A percentile compares a stretch with the other conserved stretches of the same genome.
Conservation (phyloP, 2,113 vertebrate genomes). For the Pomatorhinus ruficollis region DNA sequence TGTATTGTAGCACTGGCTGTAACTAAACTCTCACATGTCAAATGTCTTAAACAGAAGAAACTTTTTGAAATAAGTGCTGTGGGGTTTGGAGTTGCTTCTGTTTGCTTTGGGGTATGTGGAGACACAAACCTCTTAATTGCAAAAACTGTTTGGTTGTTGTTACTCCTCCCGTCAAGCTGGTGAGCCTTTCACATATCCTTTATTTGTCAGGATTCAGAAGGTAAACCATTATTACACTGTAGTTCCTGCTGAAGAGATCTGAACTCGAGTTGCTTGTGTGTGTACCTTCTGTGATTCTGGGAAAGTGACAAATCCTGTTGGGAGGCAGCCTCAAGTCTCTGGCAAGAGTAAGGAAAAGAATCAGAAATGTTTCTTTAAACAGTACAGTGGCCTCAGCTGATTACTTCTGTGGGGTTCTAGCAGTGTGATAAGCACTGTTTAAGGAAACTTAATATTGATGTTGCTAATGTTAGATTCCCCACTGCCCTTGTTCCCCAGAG, state of each 20-base stretch:
- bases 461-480: not conserved
- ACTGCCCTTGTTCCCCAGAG: not conserved
- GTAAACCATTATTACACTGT: not conserved
- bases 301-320: not conserved
- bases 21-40: not conserved
- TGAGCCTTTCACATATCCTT: not conserved
- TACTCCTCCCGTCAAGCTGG: not conserved
- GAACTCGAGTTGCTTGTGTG: not conserved
- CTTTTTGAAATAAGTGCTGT: not conserved
- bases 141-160: not conserved
- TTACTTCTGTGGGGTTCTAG: not conserved
- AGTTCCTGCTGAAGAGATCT: not conserved
- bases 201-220: not conserved
- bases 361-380: not conserved
- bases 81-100: not conserved
- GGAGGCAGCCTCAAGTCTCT: not conserved
- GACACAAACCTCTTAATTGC: not conserved
- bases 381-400: not conserved
- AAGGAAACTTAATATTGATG: not conserved
- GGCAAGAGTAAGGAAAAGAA: not conserved
- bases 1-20: not conserved
- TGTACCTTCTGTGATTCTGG: not conserved
- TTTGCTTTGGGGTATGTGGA: not conserved
- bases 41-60: not conserved
- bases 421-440: not conserved